These are phyloP conservation scores for Grammatotria lemairii DNA, from an alignment of 2,113 vertebrate genomes.

Conservation along the genomic window DNA sequence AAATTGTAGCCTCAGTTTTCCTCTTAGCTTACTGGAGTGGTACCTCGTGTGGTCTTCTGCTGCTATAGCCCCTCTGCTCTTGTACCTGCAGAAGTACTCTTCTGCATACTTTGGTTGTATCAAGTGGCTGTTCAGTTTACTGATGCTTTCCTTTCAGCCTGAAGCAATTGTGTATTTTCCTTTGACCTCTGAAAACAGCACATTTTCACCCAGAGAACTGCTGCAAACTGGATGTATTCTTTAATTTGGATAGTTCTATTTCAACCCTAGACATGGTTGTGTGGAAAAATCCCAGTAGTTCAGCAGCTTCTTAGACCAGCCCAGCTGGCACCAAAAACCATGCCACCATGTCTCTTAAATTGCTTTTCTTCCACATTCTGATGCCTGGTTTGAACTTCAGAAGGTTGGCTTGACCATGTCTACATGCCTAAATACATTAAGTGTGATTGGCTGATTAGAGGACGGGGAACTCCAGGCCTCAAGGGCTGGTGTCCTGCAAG, in stretches of 20 bases:
- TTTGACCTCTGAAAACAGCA: background rate
- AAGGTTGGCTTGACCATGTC: accelerated
- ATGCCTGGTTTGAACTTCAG: background rate
- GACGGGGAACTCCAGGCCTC: background rate
- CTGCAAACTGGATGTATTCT: background rate
- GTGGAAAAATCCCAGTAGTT: background rate
- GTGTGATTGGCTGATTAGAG: background rate
- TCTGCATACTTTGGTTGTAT: background rate
- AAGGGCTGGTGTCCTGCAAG: background rate
- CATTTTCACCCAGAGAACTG: background rate
- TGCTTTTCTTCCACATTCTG: background rate
- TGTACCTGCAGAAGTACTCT: background rate
- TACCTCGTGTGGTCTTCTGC: background rate
- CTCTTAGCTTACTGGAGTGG: background rate
- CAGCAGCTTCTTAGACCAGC: background rate
- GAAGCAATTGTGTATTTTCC: background rate
- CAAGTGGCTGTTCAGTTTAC: background rate
- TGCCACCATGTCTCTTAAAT: background rate
- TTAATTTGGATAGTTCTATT: background rate
- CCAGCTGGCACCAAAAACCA: background rate
- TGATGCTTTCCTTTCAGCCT: background rate
- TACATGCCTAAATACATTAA: background rate
- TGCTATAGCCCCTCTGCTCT: accelerated
- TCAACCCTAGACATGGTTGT: accelerated
- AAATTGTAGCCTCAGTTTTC: background rate